Percentiles rank a stretch among this genome's conserved stretches.
These are phyloP conservation scores for Cyanoramphus novaezelandiae DNA, from an alignment of 2,113 vertebrate species.

Conservation along the genomic window DNA sequence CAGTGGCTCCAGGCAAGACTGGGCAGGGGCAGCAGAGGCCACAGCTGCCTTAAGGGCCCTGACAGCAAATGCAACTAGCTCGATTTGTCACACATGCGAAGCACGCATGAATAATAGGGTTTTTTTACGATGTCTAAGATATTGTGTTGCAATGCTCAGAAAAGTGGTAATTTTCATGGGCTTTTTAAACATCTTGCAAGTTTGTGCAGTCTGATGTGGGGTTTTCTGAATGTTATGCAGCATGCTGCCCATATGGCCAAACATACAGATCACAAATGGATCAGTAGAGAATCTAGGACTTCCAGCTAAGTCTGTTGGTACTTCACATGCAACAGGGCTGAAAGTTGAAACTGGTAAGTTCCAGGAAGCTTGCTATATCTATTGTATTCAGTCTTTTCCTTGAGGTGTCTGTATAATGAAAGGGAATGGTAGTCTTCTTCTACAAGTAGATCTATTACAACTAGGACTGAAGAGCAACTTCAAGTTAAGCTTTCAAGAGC, in stretches of 20 bases:
- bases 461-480: neutral
- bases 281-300: neutral
- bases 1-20: neutral
- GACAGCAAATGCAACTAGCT: neutral
- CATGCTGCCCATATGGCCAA: neutral
- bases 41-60: neutral
- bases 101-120: rapidly evolving
- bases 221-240: rapidly evolving
- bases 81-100: neutral
- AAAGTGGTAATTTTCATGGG: neutral
- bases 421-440: neutral
- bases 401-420: neutral
- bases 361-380: neutral
- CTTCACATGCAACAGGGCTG: neutral
- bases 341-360: neutral
- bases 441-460: neutral
- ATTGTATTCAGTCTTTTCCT: neutral
- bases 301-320: neutral
- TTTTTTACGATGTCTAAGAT: neutral
- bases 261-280: neutral
- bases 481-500: neutral
- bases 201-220: neutral
- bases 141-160: no score
- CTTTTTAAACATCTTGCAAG: neutral
- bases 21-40: neutral